These are phyloP conservation scores for Pseudomyrmex sp. DNA, from an alignment of 1,140 invertebrate species.

Conservation along the genomic window DNA sequence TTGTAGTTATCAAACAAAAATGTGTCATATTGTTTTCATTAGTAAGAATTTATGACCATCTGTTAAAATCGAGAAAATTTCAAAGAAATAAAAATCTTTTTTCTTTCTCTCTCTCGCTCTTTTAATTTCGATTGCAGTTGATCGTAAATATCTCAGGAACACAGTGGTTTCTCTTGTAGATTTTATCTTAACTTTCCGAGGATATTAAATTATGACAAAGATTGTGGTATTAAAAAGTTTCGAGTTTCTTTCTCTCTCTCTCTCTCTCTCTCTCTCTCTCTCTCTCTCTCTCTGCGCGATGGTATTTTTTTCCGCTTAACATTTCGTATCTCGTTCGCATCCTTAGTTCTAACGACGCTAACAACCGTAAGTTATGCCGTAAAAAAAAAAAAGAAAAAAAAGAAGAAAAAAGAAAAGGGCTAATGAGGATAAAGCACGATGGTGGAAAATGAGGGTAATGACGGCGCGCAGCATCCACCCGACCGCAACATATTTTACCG, in stretches of 20 bases:
- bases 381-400: conserved; percentile 8
- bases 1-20: not conserved
- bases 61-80: not conserved
- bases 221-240: not conserved
- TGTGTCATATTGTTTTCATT: not conserved
- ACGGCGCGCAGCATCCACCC: not conserved
- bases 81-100: not conserved
- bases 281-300: not conserved
- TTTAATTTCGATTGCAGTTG: conserved; percentile 16
- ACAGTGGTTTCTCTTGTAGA: not conserved
- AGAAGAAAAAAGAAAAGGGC: not conserved
- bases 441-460: conserved; percentile 34
- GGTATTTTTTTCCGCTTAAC: conserved; percentile 2
- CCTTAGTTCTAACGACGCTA: conserved; percentile 1
- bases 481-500: conserved; percentile 29
- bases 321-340: not conserved
- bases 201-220: not conserved
- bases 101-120: not conserved
- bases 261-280: not conserved
- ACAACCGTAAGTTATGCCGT: not conserved
- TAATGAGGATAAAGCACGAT: conserved; percentile 37
- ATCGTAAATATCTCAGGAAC: not conserved
- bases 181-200: not conserved
- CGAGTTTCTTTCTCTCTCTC: not conserved
- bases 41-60: not conserved